Evolutionary conservation across 1,140 invertebrate species (phyloP).

Genomic region (Mylabris phalerata): DNA sequence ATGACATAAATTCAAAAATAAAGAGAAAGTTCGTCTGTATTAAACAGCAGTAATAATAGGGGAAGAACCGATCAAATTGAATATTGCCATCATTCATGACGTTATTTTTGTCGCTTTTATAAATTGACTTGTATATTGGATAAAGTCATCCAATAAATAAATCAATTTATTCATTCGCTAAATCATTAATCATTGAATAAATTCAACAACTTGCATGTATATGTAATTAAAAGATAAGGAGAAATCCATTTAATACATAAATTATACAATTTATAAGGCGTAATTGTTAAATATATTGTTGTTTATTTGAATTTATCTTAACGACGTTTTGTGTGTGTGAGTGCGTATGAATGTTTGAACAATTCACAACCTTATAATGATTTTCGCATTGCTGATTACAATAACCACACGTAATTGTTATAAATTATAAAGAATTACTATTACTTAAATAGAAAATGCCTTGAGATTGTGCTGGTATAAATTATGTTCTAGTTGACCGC

Average conservation of each 20-base stretch:
- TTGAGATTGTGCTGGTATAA: too few relatives aligned
- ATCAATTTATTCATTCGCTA: conserved; percentile 5
- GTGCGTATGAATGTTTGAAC: too few relatives aligned
- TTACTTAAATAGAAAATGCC: too few relatives aligned
- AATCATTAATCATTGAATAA: conserved; percentile 8
- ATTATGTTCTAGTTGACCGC: too few relatives aligned
- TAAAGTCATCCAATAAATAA: conserved; percentile 12
- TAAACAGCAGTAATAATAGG: too few relatives aligned
- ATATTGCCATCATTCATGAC: not conserved
- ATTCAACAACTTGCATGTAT: conserved; percentile 6
- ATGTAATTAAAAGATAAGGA: conserved; percentile 13
- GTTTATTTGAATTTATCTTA: too few relatives aligned
- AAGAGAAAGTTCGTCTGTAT: too few relatives aligned
- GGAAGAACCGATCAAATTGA: not conserved
- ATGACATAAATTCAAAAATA: not conserved
- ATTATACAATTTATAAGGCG: not conserved
- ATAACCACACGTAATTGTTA: too few relatives aligned
- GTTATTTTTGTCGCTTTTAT: not conserved
- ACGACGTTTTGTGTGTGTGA: too few relatives aligned
- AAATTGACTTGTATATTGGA: not conserved
- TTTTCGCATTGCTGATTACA: too few relatives aligned
- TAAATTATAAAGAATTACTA: too few relatives aligned
- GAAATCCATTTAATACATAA: conserved; percentile 8
- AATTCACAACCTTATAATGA: too few relatives aligned
- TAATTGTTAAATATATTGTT: not conserved